Evolutionary conservation across 2,888 invertebrate genomes (phyloP), one percentile per base, ranked within the genome.

Genomic region (Cryptocephalus primarius): DNA sequence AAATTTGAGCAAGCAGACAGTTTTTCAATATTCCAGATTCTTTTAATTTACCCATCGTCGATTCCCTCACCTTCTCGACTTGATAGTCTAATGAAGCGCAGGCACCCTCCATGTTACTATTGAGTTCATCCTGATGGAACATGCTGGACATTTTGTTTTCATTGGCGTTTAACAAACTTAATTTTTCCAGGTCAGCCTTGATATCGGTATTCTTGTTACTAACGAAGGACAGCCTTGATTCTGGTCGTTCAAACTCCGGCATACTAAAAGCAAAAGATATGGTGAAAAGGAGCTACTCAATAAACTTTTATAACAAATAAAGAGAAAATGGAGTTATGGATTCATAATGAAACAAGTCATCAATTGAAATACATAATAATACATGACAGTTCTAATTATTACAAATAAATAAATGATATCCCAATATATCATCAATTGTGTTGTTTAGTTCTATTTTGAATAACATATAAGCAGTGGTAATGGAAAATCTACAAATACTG

Each of bases 161-260:
- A 2, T 62, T 62, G 48, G 66, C 66, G 48, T 67, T 66, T 13
- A 66, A 48, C 44, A 68, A 53, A 49, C 65, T 66, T 42, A 70
- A 57, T 57, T 69, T 69, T 45, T 63, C 67, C 47, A 70, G 56
- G 50, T 65, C 67, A 8, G 57, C 64, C 51, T 69, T 69, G 47
- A 69, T 55, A 54, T 69, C 68, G 22, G 58, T 60, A 48, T 60
- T 66, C 43, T 60, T 62, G 51, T 64, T 66, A 41, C 57, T 61
- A 32, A 61, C 62, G 51, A 69, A 69, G 1, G 68, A 64, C 14
- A 71, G 50, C 49, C 70, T 54, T 8, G 69, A 69, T 49, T 65
- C 62, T 4, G 70, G 69, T 43, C 70, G 52, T 43, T 67, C 66
- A 33, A 63, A 63, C 32, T 61, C 64, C 43, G 59, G 59, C 38